A percentile compares a stretch with the other conserved stretches of the same genome.
Evolutionary conservation across 2,113 vertebrate species (phyloP).

Genomic region (Heliornis fulica): DNA sequence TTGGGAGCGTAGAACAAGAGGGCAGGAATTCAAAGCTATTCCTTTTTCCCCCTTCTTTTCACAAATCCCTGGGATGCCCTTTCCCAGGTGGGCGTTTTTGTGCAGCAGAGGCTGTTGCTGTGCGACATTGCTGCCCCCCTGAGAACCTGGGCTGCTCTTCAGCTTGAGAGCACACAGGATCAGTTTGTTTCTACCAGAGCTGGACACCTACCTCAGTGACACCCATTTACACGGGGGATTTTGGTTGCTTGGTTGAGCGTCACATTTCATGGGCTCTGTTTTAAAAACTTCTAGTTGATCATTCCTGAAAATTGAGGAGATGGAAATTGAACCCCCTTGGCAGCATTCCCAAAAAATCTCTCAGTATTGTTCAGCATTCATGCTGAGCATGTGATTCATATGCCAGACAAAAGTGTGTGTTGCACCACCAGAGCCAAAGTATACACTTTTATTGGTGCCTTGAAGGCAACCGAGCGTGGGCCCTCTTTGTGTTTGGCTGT

Average conservation of each 20-base stretch:
- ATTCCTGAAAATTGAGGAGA: not conserved
- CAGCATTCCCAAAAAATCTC: not conserved
- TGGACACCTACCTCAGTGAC: not conserved
- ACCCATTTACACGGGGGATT: rapidly evolving
- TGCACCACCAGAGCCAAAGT: not conserved
- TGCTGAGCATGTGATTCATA: not conserved
- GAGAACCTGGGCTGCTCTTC: not conserved
- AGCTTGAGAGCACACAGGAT: not conserved
- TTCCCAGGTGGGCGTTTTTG: not conserved
- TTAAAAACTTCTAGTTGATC: not conserved
- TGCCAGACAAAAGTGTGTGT: not conserved
- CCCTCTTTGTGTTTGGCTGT: not conserved
- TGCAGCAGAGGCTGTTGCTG: not conserved
- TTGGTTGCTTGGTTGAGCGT: not conserved
- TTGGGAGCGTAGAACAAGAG: not conserved
- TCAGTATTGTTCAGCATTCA: not conserved
- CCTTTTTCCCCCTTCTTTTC: not conserved
- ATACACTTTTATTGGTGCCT: not conserved
- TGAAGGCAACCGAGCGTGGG: not conserved
- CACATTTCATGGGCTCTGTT: not conserved
- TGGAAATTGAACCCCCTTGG: not conserved
- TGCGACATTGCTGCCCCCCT: not conserved
- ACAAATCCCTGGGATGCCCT: not conserved
- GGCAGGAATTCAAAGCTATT: not conserved
- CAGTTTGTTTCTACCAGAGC: rapidly evolving